Evolutionary conservation across 2,797 vertebrate genomes (phyloP).

Genomic region (Naso thynnoides): DNA sequence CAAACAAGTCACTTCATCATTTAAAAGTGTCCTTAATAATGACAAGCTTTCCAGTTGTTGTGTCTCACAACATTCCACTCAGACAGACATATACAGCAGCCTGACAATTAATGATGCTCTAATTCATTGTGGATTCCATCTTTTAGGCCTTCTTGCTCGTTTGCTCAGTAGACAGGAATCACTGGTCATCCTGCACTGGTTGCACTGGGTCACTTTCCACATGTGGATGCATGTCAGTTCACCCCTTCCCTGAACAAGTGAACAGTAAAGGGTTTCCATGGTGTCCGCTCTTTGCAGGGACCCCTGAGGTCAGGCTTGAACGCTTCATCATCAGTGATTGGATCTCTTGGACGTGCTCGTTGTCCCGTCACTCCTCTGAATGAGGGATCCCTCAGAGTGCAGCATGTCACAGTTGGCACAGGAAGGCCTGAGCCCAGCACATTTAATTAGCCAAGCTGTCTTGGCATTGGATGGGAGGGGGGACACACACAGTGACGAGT

Average conservation of each 20-base stretch:
- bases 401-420: conserved; percentile 74
- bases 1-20: neutral
- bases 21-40: neutral
- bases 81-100: too few species aligned
- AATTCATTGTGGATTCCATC: too few species aligned
- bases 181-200: neutral
- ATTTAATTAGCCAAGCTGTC: conserved; percentile 75
- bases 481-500: conserved; percentile 70
- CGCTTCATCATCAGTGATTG: conserved; percentile 26
- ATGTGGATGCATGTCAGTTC: neutral
- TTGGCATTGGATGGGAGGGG: conserved; percentile 72
- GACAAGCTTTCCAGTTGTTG: neutral
- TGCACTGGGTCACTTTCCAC: conserved; percentile 3
- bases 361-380: conserved; percentile 36
- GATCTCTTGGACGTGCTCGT: conserved; percentile 20
- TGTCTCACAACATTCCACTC: neutral
- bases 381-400: conserved; percentile 66
- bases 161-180: neutral
- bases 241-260: neutral
- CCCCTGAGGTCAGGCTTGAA: conserved; percentile 10
- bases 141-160: too few species aligned
- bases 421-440: conserved; percentile 70
- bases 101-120: too few species aligned
- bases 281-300: neutral
- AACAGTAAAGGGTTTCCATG: neutral